phyloP scores from a whole-genome alignment of 1,140 invertebrate genomes.

The Drosophila parabipectinata region DNA sequence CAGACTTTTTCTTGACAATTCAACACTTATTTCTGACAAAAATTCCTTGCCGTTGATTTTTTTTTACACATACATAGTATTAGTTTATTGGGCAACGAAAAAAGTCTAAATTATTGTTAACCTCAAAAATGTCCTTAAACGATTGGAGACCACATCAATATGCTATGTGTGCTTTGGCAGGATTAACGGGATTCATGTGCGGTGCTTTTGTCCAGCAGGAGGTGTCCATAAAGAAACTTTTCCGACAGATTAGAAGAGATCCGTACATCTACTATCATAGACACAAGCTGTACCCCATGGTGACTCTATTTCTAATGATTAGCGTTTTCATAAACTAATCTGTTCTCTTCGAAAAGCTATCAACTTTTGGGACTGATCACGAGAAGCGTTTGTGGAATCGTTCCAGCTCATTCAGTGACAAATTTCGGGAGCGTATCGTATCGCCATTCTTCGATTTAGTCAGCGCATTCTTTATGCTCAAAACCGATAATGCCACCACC shows the following conservation, averaged over 20 bases:
- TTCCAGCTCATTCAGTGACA: slow-evolving; percentile 27
- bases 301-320: slow-evolving; percentile 10
- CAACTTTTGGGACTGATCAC: slow-evolving; percentile 58
- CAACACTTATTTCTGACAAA: background rate
- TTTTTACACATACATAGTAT: background rate
- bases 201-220: slow-evolving; percentile 66
- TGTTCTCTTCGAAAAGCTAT: slow-evolving; percentile 25
- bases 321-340: background rate
- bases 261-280: slow-evolving; percentile 59
- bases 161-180: slow-evolving; percentile 44
- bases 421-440: slow-evolving; percentile 34
- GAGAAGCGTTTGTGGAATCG: slow-evolving; percentile 57
- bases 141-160: slow-evolving; percentile 48
- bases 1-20: background rate
- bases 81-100: background rate
- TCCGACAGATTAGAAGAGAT: slow-evolving; percentile 45
- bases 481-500: slow-evolving; percentile 2
- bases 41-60: background rate
- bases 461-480: slow-evolving; percentile 27
- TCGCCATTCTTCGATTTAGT: slow-evolving; percentile 42
- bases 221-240: slow-evolving; percentile 42
- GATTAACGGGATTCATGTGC: slow-evolving; percentile 57
- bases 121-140: slow-evolving; percentile 32
- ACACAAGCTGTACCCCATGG: slow-evolving; percentile 59
- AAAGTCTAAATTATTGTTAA: slow-evolving; percentile 39